Evolutionary conservation across 2,797 vertebrate genomes (phyloP).

Genomic region (Amphiprion clarkii): DNA sequence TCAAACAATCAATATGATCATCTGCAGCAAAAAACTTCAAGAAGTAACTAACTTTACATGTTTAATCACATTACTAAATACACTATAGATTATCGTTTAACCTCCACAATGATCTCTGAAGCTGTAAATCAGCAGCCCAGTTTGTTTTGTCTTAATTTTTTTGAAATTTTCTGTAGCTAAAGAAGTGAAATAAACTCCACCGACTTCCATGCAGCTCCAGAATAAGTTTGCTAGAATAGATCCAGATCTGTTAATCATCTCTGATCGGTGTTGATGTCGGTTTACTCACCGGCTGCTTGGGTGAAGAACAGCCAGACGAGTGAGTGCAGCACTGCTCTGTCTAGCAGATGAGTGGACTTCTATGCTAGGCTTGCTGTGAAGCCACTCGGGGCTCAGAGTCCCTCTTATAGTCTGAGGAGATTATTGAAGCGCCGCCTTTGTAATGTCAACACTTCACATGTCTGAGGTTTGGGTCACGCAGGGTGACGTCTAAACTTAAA

Average conservation of each 20-base stretch:
- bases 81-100: too few relatives aligned
- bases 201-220: neutral
- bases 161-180: neutral
- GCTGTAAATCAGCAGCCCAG: neutral
- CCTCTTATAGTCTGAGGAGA: conserved; percentile 84
- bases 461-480: neutral
- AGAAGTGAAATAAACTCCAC: neutral
- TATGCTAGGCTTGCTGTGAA: conserved; percentile 76
- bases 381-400: conserved; percentile 68
- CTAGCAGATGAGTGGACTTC: conserved; percentile 66
- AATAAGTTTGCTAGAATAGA: neutral
- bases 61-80: too few relatives aligned
- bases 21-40: too few relatives aligned
- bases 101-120: too few relatives aligned
- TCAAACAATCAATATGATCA: too few relatives aligned
- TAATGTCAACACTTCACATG: conserved; percentile 61
- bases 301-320: conserved; percentile 60
- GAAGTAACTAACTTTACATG: too few relatives aligned
- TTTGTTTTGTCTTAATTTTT: neutral
- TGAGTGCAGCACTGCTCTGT: conserved; percentile 51
- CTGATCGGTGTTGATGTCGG: neutral
- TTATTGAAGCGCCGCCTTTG: conserved; percentile 77
- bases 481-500: too few relatives aligned
- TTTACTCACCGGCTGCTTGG: conserved; percentile 79
- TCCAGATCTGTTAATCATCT: neutral